These are phyloP conservation scores for Galerucella calmariensis DNA, from an alignment of 2,888 invertebrate species.

Conservation along the genomic window DNA sequence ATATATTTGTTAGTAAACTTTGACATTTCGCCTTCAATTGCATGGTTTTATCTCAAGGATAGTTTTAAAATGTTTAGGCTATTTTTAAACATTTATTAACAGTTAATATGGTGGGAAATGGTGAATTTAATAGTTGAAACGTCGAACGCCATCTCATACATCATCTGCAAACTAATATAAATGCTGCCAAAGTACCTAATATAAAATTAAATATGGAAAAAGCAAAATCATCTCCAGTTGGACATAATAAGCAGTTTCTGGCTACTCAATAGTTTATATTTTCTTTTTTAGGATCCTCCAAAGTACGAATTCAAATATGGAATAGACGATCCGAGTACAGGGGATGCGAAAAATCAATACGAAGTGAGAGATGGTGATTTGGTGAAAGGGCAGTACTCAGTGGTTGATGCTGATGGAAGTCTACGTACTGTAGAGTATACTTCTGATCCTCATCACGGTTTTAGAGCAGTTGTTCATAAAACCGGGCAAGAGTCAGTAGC, in stretches of 20 bases:
- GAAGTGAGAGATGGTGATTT: conserved; percentile 53
- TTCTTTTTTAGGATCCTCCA: conserved; percentile 45
- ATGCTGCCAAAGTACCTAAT: too few relatives aligned
- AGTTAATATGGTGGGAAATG: too few relatives aligned
- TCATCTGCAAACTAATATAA: too few relatives aligned
- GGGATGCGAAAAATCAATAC: conserved; percentile 52
- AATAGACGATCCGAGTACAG: conserved; percentile 52
- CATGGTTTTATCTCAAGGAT: background rate
- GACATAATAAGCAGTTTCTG: too few relatives aligned
- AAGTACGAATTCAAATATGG: conserved; percentile 54
- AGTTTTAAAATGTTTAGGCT: too few relatives aligned
- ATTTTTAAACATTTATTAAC: too few relatives aligned
- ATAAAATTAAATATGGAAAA: too few relatives aligned
- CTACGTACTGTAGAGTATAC: conserved; percentile 52
- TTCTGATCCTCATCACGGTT: conserved; percentile 52
- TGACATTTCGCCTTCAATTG: background rate
- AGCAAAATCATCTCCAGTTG: too few relatives aligned
- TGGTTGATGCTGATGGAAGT: conserved; percentile 53
- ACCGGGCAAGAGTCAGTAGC: conserved; percentile 49
- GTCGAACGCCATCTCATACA: too few relatives aligned
- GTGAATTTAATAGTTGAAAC: too few relatives aligned
- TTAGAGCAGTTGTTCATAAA: conserved; percentile 53
- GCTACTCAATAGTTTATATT: background rate
- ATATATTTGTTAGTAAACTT: background rate
- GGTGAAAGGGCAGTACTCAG: conserved; percentile 52